Conservation (phyloP, 2,888 invertebrate species). For the Stratiomys singularior region DNA sequence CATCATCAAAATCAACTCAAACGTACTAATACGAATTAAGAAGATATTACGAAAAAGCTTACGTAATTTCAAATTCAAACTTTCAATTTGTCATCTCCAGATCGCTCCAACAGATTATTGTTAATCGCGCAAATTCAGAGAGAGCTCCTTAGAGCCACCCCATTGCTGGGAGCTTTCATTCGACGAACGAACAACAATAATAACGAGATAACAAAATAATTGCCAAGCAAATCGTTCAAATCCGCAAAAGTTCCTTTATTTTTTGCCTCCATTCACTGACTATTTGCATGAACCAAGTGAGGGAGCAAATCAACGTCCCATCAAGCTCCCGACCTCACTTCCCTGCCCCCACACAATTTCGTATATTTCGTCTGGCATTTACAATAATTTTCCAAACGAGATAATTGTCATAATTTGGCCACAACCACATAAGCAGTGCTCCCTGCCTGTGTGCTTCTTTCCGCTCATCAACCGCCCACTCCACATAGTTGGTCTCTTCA, state of each 20-base stretch:
- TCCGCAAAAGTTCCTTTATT: constrained; percentile 36
- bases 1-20: no score
- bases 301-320: constrained; percentile 19
- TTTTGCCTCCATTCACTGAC: neutral
- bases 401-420: constrained; percentile 51
- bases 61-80: no score
- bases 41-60: no score
- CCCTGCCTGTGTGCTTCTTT: neutral
- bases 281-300: neutral
- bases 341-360: neutral
- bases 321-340: neutral
- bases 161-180: neutral
- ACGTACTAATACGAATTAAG: no score
- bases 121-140: no score
- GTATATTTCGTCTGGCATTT: constrained; percentile 27
- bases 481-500: neutral
- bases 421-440: constrained; percentile 44
- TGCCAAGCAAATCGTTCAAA: constrained; percentile 39
- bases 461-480: constrained; percentile 29
- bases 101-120: no score
- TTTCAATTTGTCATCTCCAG: no score
- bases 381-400: constrained; percentile 48
- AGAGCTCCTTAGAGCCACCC: no score
- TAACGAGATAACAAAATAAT: constrained; percentile 45
- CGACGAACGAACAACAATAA: constrained; percentile 20